Conservation (phyloP, 2,797 vertebrate species). For the Vultur gryphus region DNA sequence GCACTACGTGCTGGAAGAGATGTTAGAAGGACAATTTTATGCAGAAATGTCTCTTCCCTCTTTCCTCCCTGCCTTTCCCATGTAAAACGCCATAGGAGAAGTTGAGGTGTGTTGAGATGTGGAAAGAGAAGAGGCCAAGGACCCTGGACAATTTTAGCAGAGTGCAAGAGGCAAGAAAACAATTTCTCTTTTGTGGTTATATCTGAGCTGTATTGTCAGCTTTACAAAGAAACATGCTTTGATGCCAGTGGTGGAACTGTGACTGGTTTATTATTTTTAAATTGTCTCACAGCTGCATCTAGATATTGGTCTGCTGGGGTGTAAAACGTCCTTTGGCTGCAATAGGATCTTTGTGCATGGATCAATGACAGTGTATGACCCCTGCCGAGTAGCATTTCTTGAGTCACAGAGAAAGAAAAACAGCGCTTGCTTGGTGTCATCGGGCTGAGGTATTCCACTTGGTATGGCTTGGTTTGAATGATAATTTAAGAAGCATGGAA, state of each 20-base stretch:
- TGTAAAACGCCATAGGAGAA: background rate
- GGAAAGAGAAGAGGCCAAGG: background rate
- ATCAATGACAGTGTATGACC: background rate
- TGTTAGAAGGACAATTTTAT: background rate
- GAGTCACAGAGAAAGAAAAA: background rate
- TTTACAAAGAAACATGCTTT: background rate
- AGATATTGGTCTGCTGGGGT: background rate
- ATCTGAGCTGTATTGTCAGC: background rate
- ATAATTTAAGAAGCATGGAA: background rate
- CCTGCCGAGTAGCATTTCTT: background rate
- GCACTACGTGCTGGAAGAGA: background rate
- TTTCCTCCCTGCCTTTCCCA: background rate
- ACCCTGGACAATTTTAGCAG: background rate
- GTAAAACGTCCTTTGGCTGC: background rate
- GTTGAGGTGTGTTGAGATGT: background rate
- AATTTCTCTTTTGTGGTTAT: background rate
- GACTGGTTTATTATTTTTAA: background rate
- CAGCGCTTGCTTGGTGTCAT: background rate
- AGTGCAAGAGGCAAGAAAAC: background rate
- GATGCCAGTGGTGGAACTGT: background rate
- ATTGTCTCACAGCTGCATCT: background rate
- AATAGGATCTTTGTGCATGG: background rate
- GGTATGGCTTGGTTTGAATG: background rate
- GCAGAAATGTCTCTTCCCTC: background rate
- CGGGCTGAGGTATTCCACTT: background rate